Base-by-base conservation (phyloP, 2,888 invertebrate genomes). In the Herminia tarsipennalis region DNA sequence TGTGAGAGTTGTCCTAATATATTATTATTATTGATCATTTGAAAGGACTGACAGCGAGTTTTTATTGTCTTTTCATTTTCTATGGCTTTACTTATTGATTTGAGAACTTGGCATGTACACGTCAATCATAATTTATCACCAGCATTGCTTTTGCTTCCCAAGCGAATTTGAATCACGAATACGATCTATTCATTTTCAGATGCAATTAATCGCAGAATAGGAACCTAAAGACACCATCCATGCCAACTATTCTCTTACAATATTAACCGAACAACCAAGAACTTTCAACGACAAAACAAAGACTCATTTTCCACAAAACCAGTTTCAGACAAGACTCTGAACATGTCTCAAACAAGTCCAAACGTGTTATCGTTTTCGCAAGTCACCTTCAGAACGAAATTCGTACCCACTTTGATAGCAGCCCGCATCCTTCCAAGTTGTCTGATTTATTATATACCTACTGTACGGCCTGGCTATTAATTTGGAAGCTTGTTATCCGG, bases 401-500 rank as follows among this genome's bases (percentile, higher is more conserved):
- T 61, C 20, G 32, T 34, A 27, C 32, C 38, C 22, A 49, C 32
- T 54, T 48, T 50, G 62, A 62, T 65, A 65, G 49, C 28, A 9
- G 32, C 63, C 65, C 63, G 60, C 63, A 62, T 66, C 59, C 46
- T 36, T 47, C 44, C 27, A 53, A 59, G 39, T 58, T 54, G 36
- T 8, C 48, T 64, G 65, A 61, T 64, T 58, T 64, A 64, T 61
- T 49, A 62, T 65, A 44, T n/a, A n/a, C n/a, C n/a, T n/a, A n/a
- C 43, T 42, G 41, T 33, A 34, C 21, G 34, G 46, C 36, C 36
- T 5, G 42, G 49, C 58, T 65, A 64, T 64, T 64, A 64, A 64
- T 65, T 65, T 56, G 22, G 28, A 27, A 27, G 33, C 20, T n/a
- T 34, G 41, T 27, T 34, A 27, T 34, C 34, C 34, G 2, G 12